Percentiles rank a stretch among this genome's conserved stretches.
Conservation (phyloP, 1,140 invertebrate genomes). For the Eumeta japonica region DNA sequence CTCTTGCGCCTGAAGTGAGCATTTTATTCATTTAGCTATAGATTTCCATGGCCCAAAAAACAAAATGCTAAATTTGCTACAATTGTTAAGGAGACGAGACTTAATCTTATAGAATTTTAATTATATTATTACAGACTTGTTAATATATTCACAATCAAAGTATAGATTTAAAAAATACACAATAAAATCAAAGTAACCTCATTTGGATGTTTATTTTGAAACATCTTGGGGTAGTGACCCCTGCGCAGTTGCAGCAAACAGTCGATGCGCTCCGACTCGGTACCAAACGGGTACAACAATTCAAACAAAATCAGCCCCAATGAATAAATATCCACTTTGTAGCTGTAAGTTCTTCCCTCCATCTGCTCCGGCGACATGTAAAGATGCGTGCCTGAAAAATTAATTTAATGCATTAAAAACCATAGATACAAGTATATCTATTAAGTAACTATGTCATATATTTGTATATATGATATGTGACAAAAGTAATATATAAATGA, state of each 20-base stretch:
- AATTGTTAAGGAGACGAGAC: too few relatives aligned
- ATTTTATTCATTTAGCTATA: too few relatives aligned
- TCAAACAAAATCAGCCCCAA: conserved; percentile 94
- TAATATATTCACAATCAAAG: too few relatives aligned
- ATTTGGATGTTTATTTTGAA: conserved; percentile 62
- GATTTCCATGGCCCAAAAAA: too few relatives aligned
- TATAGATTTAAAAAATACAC: too few relatives aligned
- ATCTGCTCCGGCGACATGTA: conserved; percentile 98
- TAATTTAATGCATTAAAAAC: conserved; percentile 5
- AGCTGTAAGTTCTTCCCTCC: conserved; percentile 75
- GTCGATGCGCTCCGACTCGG: conserved; percentile 82
- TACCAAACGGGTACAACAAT: conserved; percentile 82
- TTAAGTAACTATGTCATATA: too few relatives aligned
- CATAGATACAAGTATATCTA: background rate
- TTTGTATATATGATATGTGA: too few relatives aligned
- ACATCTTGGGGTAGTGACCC: conserved; percentile 70
- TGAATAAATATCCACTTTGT: conserved; percentile 97
- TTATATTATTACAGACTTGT: background rate
- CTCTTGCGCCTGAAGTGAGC: too few relatives aligned
- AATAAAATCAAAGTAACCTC: conserved; percentile 63
- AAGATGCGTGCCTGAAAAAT: conserved; percentile 74
- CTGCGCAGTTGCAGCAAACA: conserved; percentile 64
- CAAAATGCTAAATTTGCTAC: too few relatives aligned
- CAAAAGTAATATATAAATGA: too few relatives aligned
- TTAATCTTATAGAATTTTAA: too few relatives aligned